Percentiles rank a stretch among this genome's conserved stretches.
Evolutionary conservation across 2,113 vertebrate species (phyloP).

Genomic region (Megaptera novaeangliae): DNA sequence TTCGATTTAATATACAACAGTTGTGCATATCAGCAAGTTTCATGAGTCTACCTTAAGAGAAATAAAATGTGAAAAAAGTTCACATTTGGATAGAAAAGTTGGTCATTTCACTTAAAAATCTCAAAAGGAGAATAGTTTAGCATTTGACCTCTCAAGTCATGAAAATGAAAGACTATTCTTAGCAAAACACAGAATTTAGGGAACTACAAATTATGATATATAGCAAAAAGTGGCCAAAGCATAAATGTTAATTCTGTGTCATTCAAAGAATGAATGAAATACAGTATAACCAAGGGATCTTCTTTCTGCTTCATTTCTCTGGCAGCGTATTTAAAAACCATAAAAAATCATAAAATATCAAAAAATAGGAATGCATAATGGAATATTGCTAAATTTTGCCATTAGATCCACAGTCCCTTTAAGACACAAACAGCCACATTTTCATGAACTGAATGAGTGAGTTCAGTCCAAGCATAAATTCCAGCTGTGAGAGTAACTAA

Average conservation of each 20-base stretch:
- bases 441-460: background rate
- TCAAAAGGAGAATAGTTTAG: background rate
- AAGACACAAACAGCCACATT: background rate
- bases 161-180: background rate
- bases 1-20: background rate
- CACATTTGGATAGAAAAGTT: background rate
- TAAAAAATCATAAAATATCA: background rate
- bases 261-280: background rate
- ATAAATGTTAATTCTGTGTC: background rate
- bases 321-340: background rate
- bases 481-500: background rate
- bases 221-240: background rate
- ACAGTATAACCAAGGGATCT: background rate
- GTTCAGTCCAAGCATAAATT: background rate
- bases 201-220: background rate
- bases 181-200: background rate
- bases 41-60: constrained; percentile 11
- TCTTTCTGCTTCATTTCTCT: background rate
- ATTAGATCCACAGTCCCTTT: background rate
- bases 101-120: background rate
- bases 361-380: background rate
- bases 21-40: constrained; percentile 30
- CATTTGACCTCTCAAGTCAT: background rate
- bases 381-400: background rate
- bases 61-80: background rate